Evolutionary conservation across 1,140 invertebrate genomes (phyloP).

Genomic region (Littorina saxatilis): DNA sequence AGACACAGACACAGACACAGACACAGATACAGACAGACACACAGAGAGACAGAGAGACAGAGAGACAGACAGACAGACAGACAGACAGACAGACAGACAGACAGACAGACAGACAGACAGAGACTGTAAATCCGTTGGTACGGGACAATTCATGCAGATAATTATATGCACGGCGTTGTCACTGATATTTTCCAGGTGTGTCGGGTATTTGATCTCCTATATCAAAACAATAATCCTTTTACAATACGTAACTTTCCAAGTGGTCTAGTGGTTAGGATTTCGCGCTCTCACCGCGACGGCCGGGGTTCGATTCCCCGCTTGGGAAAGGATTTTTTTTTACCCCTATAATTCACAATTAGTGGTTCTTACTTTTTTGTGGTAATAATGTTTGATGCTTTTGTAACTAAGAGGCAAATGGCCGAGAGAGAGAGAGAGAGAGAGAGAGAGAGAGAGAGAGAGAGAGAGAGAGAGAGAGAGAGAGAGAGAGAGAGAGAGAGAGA

Average conservation of each 20-base stretch:
- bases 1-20: too few species aligned
- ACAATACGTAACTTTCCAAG: conserved; percentile 26
- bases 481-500: background rate
- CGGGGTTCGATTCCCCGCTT: conserved; percentile 36
- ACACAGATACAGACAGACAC: too few species aligned
- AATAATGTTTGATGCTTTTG: too few species aligned
- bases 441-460: background rate
- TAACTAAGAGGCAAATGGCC: background rate
- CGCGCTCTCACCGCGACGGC: conserved; percentile 36
- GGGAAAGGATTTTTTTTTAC: background rate
- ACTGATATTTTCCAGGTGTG: too few species aligned
- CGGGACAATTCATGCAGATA: too few species aligned
- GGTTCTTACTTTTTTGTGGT: background rate
- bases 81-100: background rate
- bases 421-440: conserved; percentile 8
- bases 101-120: too few species aligned
- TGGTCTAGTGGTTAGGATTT: conserved; percentile 37
- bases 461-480: background rate
- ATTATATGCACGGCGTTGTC: too few species aligned
- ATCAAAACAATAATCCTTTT: too few species aligned
- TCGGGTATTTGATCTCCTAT: too few species aligned
- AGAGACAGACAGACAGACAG: background rate
- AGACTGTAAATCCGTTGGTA: too few species aligned
- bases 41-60: background rate
- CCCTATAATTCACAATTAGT: background rate